Evolutionary conservation across 2,113 vertebrate species (phyloP).

Genomic region (Bubo bubo): DNA sequence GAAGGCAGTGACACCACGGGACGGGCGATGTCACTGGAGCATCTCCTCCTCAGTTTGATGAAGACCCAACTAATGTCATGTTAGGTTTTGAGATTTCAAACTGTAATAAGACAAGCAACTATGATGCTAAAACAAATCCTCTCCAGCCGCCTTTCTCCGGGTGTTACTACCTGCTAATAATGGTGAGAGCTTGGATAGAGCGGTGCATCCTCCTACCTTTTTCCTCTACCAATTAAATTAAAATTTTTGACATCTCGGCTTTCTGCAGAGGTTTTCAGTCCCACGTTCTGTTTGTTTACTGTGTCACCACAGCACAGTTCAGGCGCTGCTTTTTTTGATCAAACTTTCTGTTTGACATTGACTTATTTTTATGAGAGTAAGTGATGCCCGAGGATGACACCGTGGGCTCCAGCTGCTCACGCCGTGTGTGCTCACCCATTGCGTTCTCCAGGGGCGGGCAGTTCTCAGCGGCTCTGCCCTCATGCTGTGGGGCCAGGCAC

Average conservation of each 20-base stretch:
- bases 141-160: background rate
- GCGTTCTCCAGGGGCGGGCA: accelerated
- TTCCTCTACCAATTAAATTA: background rate
- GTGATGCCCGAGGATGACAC: background rate
- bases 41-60: background rate
- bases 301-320: background rate
- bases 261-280: background rate
- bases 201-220: background rate
- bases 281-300: background rate
- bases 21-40: background rate
- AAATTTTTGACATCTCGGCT: background rate
- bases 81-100: background rate
- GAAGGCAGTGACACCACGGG: accelerated
- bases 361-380: accelerated
- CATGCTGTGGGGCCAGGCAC: background rate
- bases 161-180: background rate
- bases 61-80: background rate
- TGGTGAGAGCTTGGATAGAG: background rate
- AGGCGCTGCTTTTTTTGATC: background rate
- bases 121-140: background rate
- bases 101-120: background rate
- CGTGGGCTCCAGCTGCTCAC: accelerated
- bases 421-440: accelerated
- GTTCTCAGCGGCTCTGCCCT: background rate
- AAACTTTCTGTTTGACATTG: accelerated